phyloP scores from a whole-genome alignment of 1,140 invertebrate species.

The Asbolus verrucosus region DNA sequence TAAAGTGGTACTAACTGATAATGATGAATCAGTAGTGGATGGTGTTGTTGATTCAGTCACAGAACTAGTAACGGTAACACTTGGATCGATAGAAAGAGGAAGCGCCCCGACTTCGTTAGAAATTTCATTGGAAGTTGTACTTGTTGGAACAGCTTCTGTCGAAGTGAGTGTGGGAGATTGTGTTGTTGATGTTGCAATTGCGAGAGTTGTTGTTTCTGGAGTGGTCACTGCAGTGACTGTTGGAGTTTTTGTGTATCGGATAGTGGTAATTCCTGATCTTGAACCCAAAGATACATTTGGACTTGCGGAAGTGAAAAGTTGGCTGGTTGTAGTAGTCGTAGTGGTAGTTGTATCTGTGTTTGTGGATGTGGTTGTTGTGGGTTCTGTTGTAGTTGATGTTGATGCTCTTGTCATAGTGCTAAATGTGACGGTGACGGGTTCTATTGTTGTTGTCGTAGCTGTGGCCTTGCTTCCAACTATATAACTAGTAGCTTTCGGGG shows the following conservation, averaged over 20 bases:
- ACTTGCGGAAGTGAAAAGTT: conserved; percentile 58
- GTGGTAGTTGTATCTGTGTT: too few relatives aligned
- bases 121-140: conserved; percentile 25
- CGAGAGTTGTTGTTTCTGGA: conserved; percentile 44
- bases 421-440: not conserved
- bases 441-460: conserved; percentile 23
- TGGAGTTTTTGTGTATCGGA: conserved; percentile 64
- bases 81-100: conserved; percentile 32
- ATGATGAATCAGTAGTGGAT: conserved; percentile 9
- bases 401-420: conserved; percentile 20
- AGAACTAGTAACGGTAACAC: conserved; percentile 5
- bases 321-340: conserved; percentile 63
- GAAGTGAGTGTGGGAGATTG: conserved; percentile 24
- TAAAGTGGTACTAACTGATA: conserved; percentile 8
- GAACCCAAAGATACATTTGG: conserved; percentile 3
- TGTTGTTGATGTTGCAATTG: conserved; percentile 33
- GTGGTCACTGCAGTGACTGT: conserved; percentile 60
- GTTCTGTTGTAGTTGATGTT: conserved; percentile 37
- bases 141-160: conserved; percentile 40
- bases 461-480: conserved; percentile 30
- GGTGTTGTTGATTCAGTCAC: not conserved
- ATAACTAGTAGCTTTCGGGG: conserved; percentile 54
- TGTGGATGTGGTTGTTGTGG: conserved; percentile 59
- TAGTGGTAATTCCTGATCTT: conserved; percentile 59
- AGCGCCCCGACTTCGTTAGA: not conserved